Conservation (phyloP, 37 sponge, comb jelly and placozoan species). For the Beroe forskalii region DNA sequence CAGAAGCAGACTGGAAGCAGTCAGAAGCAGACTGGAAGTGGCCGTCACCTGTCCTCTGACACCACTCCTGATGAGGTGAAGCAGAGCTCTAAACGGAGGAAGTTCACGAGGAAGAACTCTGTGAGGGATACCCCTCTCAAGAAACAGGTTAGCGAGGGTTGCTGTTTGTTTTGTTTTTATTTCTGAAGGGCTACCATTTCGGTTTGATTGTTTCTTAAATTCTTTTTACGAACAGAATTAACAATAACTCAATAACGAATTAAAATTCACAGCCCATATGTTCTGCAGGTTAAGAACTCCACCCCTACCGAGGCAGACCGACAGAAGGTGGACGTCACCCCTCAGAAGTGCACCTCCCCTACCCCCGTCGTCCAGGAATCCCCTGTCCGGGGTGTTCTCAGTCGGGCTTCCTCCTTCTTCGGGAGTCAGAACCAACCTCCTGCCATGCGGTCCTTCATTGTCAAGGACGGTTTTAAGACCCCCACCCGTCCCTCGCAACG, state of each 20-base stretch:
- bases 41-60: slow-evolving; percentile 1
- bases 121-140: slow-evolving; percentile 39
- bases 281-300: slow-evolving; percentile 20
- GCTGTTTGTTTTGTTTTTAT: too few species aligned
- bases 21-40: slow-evolving; percentile 11
- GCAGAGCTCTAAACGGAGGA: slow-evolving; percentile 55
- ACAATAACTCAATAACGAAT: too few species aligned
- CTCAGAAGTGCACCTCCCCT: not conserved
- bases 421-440: slow-evolving; percentile 27
- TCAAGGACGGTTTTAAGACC: slow-evolving; percentile 58
- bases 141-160: slow-evolving; percentile 63
- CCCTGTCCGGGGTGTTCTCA: not conserved
- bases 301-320: not conserved
- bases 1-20: slow-evolving; percentile 42
- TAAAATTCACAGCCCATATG: too few species aligned
- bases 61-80: slow-evolving; percentile 9
- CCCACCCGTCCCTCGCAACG: not conserved
- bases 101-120: slow-evolving; percentile 56
- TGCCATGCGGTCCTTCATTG: not conserved
- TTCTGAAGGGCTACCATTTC: too few species aligned
- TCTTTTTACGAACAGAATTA: too few species aligned
- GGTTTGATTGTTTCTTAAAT: too few species aligned
- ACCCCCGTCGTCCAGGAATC: slow-evolving; percentile 16
- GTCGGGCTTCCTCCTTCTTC: slow-evolving; percentile 63
- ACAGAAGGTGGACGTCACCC: not conserved